These are phyloP conservation scores for Salpingus planirostris DNA, from an alignment of 2,888 invertebrate species.

Conservation along the genomic window DNA sequence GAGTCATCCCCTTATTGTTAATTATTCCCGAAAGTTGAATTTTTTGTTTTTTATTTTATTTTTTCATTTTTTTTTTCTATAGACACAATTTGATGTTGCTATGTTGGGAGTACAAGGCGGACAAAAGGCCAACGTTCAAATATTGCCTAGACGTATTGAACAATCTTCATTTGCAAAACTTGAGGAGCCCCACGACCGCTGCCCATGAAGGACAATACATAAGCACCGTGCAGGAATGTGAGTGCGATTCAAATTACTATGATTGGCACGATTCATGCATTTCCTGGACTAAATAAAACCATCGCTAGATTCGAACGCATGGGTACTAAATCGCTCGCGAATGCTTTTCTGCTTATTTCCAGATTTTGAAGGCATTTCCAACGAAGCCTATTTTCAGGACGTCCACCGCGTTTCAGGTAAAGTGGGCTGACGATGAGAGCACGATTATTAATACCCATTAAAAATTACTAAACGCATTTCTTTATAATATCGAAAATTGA, in stretches of 20 bases:
- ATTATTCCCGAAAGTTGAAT: too few relatives aligned
- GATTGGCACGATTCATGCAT: too few relatives aligned
- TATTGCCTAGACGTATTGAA: slow-evolving; percentile 62
- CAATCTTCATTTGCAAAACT: slow-evolving; percentile 31
- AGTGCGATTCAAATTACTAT: too few relatives aligned
- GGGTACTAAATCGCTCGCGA: slow-evolving; percentile 20
- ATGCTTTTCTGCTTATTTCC: slow-evolving; percentile 34
- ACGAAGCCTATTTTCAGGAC: slow-evolving; percentile 70
- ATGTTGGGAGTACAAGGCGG: slow-evolving; percentile 82
- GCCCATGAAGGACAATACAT: slow-evolving; percentile 45
- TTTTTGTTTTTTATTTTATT: too few relatives aligned
- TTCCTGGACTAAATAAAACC: too few relatives aligned
- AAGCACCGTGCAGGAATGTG: slow-evolving; percentile 40
- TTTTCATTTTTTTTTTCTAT: slow-evolving; percentile 19
- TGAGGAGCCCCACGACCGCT: slow-evolving; percentile 35
- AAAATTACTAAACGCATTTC: too few relatives aligned
- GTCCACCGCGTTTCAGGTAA: too few relatives aligned
- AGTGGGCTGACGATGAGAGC: not conserved
- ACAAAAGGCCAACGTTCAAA: slow-evolving; percentile 80
- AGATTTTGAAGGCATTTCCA: slow-evolving; percentile 62
- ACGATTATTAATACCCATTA: too few relatives aligned
- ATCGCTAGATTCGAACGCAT: too few relatives aligned
- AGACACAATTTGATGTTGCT: slow-evolving; percentile 78
- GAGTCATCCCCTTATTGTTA: slow-evolving; percentile 37
- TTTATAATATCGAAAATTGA: slow-evolving; percentile 6